Evolutionary conservation across 2,888 invertebrate genomes (phyloP).

Genomic region (Diarsia mendica): DNA sequence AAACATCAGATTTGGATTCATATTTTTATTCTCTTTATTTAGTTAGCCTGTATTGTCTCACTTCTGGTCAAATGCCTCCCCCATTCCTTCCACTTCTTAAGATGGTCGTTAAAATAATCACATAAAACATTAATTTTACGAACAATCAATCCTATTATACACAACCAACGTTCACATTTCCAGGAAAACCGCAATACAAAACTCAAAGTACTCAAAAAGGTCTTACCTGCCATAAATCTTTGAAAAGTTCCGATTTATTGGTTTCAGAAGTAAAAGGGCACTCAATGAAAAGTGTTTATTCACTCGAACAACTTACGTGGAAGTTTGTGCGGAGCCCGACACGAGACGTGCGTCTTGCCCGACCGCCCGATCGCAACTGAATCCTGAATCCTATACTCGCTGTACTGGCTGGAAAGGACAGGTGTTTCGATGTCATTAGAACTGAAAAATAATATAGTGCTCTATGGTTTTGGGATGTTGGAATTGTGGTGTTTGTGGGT

Average conservation of each 20-base stretch:
- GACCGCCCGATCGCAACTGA: conserved; percentile 58
- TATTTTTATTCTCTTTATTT: too few species aligned
- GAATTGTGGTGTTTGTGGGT: background rate
- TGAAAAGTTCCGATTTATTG: conserved; percentile 52
- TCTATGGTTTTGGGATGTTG: background rate
- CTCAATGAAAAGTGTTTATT: conserved; percentile 55
- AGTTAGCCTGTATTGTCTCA: too few species aligned
- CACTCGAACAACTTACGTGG: conserved; percentile 55
- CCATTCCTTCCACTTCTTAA: too few species aligned
- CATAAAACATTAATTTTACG: conserved; percentile 16
- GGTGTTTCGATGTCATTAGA: conserved; percentile 46
- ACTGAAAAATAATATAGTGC: conserved; percentile 16
- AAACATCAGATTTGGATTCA: too few species aligned
- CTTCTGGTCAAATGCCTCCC: too few species aligned
- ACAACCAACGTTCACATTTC: conserved; percentile 19
- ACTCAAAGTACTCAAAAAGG: conserved; percentile 49
- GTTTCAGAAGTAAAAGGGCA: conserved; percentile 50
- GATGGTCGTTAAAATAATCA: background rate
- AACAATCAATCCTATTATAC: conserved; percentile 5
- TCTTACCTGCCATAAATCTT: conserved; percentile 64
- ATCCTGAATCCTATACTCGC: conserved; percentile 11
- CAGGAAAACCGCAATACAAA: conserved; percentile 25
- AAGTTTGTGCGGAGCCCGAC: conserved; percentile 50
- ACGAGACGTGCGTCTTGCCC: conserved; percentile 41
- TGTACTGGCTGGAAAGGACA: conserved; percentile 47